Base-by-base conservation (phyloP, 2,888 invertebrate species). In the Hydroisotoma schaefferi region DNA sequence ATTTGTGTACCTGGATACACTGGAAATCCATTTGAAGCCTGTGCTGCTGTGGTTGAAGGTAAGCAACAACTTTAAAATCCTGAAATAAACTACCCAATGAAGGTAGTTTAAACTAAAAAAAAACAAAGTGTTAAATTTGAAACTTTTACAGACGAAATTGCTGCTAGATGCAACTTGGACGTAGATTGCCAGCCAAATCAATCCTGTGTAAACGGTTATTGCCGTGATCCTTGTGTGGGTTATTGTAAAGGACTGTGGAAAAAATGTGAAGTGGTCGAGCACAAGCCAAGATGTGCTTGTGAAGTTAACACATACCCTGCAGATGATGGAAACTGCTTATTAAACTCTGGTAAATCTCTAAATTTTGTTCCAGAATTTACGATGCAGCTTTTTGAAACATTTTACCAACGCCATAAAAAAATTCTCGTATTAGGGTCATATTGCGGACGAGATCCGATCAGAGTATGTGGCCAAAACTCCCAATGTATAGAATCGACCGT, bases 1-100 rank as follows among this genome's bases (percentile, higher is more conserved):
- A 68, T 69, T 23, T 67, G 67, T 51, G 65, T 67, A n/a, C 67
- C 67, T 26, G 68, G 72, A 22, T 72, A 70, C 51, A 70, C 69
- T n/a, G 72, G 72, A 49, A 63, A 70, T 60, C 68, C 72, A 2
- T 72, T 70, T 57, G 64, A 65, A 26, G 66, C 69, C 25, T 72
- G 72, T 63, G 72, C 72, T 28, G 72, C 72, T 10, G 70, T 72
- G 37, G 72, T 72, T 2, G 72, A 72, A 63, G 66, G 68, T 68
- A 44, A 20, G 10, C n/a, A 29, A 47, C 10, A n/a, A n/a, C n/a
- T n/a, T 40, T 40, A 10, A 18, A 40, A 15, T 10, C 33, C 8
- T 33, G 4, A 47, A 25, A 25, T 8, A 38, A 25, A 53, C 38
- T 20, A 37, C 15, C 28, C 5, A 1, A 44, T 15, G 43, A 23